Evolutionary conservation across 2,113 vertebrate genomes (phyloP), one percentile per base, ranked within the genome.

Genomic region (Martes martes): DNA sequence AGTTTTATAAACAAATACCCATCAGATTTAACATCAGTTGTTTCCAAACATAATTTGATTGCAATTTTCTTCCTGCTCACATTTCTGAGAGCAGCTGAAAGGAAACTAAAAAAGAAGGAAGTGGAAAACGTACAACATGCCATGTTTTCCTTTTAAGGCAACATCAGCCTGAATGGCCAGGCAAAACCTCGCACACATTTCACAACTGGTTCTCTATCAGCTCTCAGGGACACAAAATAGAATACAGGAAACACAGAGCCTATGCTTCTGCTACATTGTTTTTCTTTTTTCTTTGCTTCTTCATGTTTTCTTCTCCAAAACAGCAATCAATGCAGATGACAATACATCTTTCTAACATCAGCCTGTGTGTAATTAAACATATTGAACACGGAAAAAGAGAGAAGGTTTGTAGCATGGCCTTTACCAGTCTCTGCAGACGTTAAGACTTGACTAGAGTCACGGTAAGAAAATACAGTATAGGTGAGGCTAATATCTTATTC

Each of bases 41-140:
- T 89, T 95, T 89, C 73, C 65, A 61, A 82, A 73, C 55, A 69
- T 85, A 93, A 89, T 4, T 82, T 82, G 83, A 94, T 69, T 36
- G 89, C 81, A 39, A 47, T 87, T 95, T 94, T 96, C 94, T 89
- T 84, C 88, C 88, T 86, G 88, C 93, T 94, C 39, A 18, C 63
- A 18, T 81, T 94, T 97, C 69, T 95, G 61, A 89, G 92, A 74
- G 86, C 5, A n/a, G n/a, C 79, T 82, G 31, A 76, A 82, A 94
- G 67, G 73, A 89, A 91, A 73, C 61, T 65, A 6, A 45, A 42
- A 69, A 52, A 92, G 55, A 50, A 90, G 76, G 76, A 96, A 95
- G 69, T 69, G 45, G 94, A 65, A 74, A 89, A 52, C 1, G 6
- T 8, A 33, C n/a, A 63, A 45, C 14, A 16, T 8, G 59, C 24